A percentile compares a stretch with the other conserved stretches of the same genome.
Conservation (phyloP, 2,888 invertebrate species). For the Ormyrus nitidulus region DNA sequence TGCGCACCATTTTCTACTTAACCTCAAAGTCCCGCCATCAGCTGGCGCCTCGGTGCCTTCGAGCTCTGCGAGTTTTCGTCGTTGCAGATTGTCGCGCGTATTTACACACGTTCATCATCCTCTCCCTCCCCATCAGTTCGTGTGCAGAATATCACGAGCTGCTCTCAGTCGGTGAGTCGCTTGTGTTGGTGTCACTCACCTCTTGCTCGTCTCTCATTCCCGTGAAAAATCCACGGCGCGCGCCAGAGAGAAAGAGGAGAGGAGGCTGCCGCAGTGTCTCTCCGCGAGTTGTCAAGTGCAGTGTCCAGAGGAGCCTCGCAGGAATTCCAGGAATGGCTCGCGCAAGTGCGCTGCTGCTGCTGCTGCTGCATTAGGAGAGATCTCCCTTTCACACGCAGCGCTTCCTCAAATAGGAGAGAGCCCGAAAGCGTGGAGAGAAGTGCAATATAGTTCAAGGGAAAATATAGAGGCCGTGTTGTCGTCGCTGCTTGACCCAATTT, state of each 20-base stretch:
- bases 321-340: slow-evolving; percentile 37
- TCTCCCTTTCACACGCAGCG: not conserved
- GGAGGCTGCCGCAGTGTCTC: not conserved
- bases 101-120: no score
- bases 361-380: not conserved
- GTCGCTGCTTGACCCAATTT: slow-evolving; percentile 37
- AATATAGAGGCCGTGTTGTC: no score
- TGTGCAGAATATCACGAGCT: not conserved
- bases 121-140: not conserved
- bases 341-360: slow-evolving; percentile 21
- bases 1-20: slow-evolving; percentile 1
- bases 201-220: not conserved
- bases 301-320: not conserved
- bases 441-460: no score
- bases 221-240: not conserved
- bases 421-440: not conserved
- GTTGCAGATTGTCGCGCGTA: not conserved
- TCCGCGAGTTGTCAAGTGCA: slow-evolving; percentile 44
- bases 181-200: slow-evolving; percentile 36
- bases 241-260: not conserved
- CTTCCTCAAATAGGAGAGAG: no score
- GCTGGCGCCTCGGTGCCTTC: slow-evolving; percentile 35
- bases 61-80: not conserved
- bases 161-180: not conserved
- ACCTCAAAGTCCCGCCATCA: slow-evolving; percentile 44